Percentiles rank a stretch among this genome's conserved stretches.
Conservation (phyloP, 2,113 vertebrate genomes). For the Saguinus imperator region DNA sequence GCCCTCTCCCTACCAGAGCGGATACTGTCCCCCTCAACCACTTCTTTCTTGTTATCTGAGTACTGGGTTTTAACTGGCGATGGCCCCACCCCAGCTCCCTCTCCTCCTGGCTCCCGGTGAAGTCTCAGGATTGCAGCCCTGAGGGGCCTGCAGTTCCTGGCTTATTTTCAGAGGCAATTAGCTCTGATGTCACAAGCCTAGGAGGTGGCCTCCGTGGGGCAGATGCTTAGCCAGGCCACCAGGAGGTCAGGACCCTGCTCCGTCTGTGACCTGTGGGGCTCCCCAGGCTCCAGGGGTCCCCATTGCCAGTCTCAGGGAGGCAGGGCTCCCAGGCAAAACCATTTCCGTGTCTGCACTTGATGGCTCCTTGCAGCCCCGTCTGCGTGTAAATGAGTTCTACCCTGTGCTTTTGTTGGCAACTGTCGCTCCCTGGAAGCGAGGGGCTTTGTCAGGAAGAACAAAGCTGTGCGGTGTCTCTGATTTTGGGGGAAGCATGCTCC, state of each 20-base stretch:
- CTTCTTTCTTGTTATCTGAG: conserved; percentile 69
- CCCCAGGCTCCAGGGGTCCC: neutral
- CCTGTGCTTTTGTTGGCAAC: conserved; percentile 71
- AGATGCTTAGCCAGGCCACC: neutral
- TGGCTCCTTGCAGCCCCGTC: conserved; percentile 24
- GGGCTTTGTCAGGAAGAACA: conserved; percentile 78
- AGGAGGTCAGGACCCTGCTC: neutral
- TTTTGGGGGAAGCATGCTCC: conserved; percentile 1
- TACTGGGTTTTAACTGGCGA: conserved; percentile 80
- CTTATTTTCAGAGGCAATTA: conserved; percentile 84
- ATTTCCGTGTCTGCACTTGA: conserved; percentile 14
- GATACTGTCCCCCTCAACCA: conserved; percentile 55
- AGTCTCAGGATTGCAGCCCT: conserved; percentile 73
- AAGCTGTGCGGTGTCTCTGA: conserved; percentile 59
- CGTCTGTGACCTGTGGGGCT: neutral
- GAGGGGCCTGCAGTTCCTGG: conserved; percentile 46
- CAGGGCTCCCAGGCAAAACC: neutral
- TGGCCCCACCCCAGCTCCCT: conserved; percentile 74
- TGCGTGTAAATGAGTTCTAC: conserved; percentile 68
- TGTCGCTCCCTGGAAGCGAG: conserved; percentile 57
- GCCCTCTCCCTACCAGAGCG: conserved; percentile 58
- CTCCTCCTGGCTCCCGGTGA: conserved; percentile 70
- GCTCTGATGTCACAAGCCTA: conserved; percentile 70
- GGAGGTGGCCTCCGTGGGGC: neutral
- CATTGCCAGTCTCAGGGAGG: neutral